Evolutionary conservation across 2,888 invertebrate genomes (phyloP), one percentile per base, ranked within the genome.

Genomic region (Cephus runcator): DNA sequence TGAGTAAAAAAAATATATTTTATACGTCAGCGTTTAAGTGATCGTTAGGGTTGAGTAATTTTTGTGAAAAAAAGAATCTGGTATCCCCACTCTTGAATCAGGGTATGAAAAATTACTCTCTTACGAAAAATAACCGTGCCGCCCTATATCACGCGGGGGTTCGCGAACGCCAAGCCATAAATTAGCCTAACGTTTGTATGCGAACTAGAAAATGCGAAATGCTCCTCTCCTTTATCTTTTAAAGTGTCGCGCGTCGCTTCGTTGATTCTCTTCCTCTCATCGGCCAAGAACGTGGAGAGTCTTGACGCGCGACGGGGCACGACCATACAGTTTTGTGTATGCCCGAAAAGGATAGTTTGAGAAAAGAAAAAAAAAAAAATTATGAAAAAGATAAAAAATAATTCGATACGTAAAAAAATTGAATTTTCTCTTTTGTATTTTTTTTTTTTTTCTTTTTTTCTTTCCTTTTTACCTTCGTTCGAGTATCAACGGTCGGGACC

Each of bases 401-500:
- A 56, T 56, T 9, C 56, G 23, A 23, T 23, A 56, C 56, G 56
- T 56, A 9, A 56, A 15, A 56, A 23, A 56, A 9, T 23, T 3
- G 6, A 40, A 40, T 40, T 4, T 69, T 12, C 11, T 15, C 2
- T 31, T 69, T 11, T 30, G n/a, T 69, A 69, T 33, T 30, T 15
- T 30, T 30, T 69, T 31, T 71, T 11, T 11, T 30, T 33, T 31
- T 31, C 31, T 31, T 31, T 31, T 1, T 31, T 0, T 31, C 31
- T 31, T 31, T 31, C 11, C 12, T 30, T 33, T 12, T 69, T 84
- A 78, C 78, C 71, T 82, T 81, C 77, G 80, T 77, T 79, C 81
- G 81, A 80, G 79, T 81, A 82, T 80, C 80, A 81, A 79, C 79
- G 81, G 83, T 86, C 85, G 87, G 87, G 87, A 88, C 87, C 87